A percentile compares a stretch with the other conserved stretches of the same genome.
Evolutionary conservation across 2,113 vertebrate genomes (phyloP).

Genomic region (Neotragus moschatus): DNA sequence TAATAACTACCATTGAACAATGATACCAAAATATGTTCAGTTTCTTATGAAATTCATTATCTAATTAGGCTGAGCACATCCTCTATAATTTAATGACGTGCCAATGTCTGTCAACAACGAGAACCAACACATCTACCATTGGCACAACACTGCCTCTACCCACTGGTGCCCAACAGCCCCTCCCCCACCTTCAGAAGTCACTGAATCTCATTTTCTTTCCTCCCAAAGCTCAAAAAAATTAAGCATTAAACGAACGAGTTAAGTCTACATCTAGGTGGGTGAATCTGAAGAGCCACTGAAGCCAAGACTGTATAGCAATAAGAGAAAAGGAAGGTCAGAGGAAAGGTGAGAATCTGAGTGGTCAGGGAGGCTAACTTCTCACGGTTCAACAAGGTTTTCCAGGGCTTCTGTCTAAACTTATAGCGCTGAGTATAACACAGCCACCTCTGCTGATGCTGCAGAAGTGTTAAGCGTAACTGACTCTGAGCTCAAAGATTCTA

Average conservation of each 20-base stretch:
- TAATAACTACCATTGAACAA: slow-evolving; percentile 38
- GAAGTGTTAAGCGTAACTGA: background rate
- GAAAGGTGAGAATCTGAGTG: background rate
- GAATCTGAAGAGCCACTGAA: background rate
- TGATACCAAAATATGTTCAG: slow-evolving; percentile 21
- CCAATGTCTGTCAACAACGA: background rate
- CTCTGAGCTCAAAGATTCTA: background rate
- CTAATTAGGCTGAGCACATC: background rate
- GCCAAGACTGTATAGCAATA: background rate
- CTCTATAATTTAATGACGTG: background rate
- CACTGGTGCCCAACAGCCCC: background rate
- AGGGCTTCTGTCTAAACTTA: background rate
- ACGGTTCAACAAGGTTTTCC: background rate
- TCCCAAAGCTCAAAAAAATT: background rate
- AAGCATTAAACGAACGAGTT: background rate
- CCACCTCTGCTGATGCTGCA: rapidly evolving
- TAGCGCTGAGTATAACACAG: background rate
- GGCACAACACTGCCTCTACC: background rate
- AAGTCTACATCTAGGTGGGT: background rate
- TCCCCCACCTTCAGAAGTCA: background rate
- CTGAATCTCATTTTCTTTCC: background rate
- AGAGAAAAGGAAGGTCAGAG: background rate
- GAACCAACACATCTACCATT: background rate
- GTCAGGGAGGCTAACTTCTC: background rate
- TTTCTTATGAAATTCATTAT: slow-evolving; percentile 14